Percentiles rank a stretch among this genome's conserved stretches.
These are phyloP conservation scores for Petrocephalus schoutedeni DNA, from an alignment of 2,797 vertebrate genomes.

Conservation along the genomic window DNA sequence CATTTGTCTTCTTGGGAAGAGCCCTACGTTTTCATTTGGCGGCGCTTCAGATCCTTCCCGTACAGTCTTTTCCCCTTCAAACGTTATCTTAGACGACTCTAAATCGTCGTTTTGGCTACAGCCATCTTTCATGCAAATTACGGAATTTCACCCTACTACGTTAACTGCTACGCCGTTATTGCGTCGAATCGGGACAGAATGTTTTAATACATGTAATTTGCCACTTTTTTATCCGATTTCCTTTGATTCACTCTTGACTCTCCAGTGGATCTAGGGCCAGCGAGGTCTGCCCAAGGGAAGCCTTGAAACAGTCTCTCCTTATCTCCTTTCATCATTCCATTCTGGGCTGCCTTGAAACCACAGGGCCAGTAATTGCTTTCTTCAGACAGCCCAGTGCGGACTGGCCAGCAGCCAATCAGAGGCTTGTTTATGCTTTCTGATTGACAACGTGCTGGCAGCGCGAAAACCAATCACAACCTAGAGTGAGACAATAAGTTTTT, in stretches of 20 bases:
- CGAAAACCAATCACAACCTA: constrained; percentile 70
- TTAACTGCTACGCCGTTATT: constrained; percentile 54
- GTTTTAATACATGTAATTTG: constrained; percentile 67
- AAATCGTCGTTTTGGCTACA: constrained; percentile 11
- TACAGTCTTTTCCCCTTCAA: constrained; percentile 20
- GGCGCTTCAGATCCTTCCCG: constrained; percentile 7
- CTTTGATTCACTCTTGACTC: constrained; percentile 87
- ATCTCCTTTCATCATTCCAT: constrained; percentile 87
- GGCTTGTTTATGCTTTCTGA: constrained; percentile 95
- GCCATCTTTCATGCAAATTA: constrained; percentile 4
- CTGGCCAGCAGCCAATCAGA: constrained; percentile 94
- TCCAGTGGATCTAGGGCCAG: constrained; percentile 78
- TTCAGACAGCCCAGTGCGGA: constrained; percentile 87
- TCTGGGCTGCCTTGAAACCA: constrained; percentile 86
- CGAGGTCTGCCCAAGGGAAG: constrained; percentile 70
- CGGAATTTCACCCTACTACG: constrained; percentile 34
- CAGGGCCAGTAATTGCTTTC: constrained; percentile 94
- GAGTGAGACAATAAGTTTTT: constrained; percentile 47
- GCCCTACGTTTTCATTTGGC: constrained; percentile 13
- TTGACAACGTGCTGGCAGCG: constrained; percentile 75
- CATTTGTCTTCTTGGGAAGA: not conserved
- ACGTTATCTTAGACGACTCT: constrained; percentile 14
- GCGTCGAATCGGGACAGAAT: constrained; percentile 53
- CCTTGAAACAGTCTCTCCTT: constrained; percentile 81
- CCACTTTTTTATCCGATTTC: constrained; percentile 64